Conservation (phyloP, 1,140 invertebrate species). For the Elysia chlorotica region DNA sequence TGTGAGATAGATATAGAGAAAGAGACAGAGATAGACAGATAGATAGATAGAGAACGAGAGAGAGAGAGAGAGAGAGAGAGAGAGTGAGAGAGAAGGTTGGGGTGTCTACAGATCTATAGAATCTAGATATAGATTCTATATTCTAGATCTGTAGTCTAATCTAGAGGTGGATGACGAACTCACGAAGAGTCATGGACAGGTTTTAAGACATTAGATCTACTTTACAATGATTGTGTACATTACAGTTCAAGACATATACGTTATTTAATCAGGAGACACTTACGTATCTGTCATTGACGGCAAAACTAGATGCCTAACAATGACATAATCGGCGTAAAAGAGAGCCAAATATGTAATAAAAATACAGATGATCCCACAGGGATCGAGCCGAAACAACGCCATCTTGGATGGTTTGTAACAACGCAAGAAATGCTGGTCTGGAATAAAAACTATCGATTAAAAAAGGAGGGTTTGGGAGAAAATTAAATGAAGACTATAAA, state of each 20-base stretch:
- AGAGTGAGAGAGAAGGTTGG: too few relatives aligned
- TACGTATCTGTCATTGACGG: slow-evolving; percentile 83
- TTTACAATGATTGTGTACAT: too few relatives aligned
- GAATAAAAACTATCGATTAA: not conserved
- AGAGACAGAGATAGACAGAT: too few relatives aligned
- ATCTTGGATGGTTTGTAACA: slow-evolving; percentile 32
- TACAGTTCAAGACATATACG: slow-evolving; percentile 29
- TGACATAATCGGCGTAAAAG: slow-evolving; percentile 89
- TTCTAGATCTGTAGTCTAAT: too few relatives aligned
- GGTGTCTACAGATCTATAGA: too few relatives aligned
- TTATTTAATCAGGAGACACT: slow-evolving; percentile 30
- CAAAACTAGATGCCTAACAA: slow-evolving; percentile 83
- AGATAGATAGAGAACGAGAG: too few relatives aligned
- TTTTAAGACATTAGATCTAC: too few relatives aligned
- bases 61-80: too few relatives aligned
- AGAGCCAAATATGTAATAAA: slow-evolving; percentile 82
- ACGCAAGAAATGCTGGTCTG: not conserved
- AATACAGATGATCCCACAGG: slow-evolving; percentile 86
- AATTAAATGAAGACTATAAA: not conserved
- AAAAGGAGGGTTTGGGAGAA: not conserved
- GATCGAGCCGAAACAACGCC: slow-evolving; percentile 74
- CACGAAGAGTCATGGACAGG: too few relatives aligned
- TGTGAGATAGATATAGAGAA: too few relatives aligned
- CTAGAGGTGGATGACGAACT: too few relatives aligned
- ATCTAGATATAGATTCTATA: too few relatives aligned